phyloP scores from a whole-genome alignment of 2,888 invertebrate species.

The Ferdinandea cuprea region DNA sequence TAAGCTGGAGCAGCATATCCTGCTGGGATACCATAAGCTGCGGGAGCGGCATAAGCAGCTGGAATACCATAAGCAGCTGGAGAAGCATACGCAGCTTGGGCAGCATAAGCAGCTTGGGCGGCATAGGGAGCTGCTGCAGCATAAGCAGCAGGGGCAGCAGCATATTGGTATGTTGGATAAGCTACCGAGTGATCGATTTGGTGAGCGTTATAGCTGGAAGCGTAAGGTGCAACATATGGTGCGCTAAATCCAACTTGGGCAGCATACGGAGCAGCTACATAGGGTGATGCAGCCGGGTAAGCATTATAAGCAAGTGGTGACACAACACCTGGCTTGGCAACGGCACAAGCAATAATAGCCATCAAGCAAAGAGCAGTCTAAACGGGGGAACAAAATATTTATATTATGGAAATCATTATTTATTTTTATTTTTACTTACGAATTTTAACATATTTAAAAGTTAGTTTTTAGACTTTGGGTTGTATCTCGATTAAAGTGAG shows the following conservation, averaged over 20 bases:
- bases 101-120: constrained; percentile 39
- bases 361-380: constrained; percentile 56
- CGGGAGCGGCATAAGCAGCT: constrained; percentile 28
- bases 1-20: constrained; percentile 43
- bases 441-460: constrained; percentile 61
- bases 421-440: constrained; percentile 58
- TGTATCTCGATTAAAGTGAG: constrained; percentile 48
- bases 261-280: constrained; percentile 43
- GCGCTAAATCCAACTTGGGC: constrained; percentile 59
- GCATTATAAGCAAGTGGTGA: constrained; percentile 51
- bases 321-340: constrained; percentile 37
- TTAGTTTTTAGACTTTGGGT: constrained; percentile 4
- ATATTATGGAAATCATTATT: neutral
- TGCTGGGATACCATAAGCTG: constrained; percentile 35
- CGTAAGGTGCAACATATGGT: constrained; percentile 57
- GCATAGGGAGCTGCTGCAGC: constrained; percentile 47
- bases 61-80: constrained; percentile 12
- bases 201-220: constrained; percentile 61
- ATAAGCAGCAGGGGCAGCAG: constrained; percentile 48
- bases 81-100: constrained; percentile 19
- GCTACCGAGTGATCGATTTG: constrained; percentile 64
- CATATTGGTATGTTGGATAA: constrained; percentile 54
- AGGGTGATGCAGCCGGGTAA: constrained; percentile 24
- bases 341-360: constrained; percentile 40
- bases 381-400: neutral